Evolutionary conservation across 2,797 vertebrate genomes (phyloP).

Genomic region (Hyperoplus lanceolatus): DNA sequence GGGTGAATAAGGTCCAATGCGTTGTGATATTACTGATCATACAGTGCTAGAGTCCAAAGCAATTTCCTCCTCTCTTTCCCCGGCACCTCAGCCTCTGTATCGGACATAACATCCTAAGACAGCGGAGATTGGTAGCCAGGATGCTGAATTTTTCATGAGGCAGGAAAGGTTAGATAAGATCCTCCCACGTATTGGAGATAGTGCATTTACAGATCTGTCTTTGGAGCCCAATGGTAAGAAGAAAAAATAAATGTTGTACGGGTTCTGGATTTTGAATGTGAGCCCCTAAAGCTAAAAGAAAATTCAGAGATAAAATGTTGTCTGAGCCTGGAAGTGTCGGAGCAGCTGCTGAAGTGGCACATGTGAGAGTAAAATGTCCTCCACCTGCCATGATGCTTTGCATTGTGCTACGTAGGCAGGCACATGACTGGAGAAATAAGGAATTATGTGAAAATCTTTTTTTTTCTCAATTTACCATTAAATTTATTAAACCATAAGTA

Average conservation of each 20-base stretch:
- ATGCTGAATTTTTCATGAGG: conserved; percentile 87
- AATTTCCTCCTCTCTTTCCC: conserved; percentile 76
- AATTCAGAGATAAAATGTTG: conserved; percentile 27
- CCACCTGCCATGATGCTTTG: background rate
- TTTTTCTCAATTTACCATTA: no score
- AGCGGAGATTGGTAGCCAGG: conserved; percentile 85
- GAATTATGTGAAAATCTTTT: background rate
- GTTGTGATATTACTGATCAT: conserved; percentile 70
- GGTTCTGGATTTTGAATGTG: conserved; percentile 57
- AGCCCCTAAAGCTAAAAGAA: conserved; percentile 40
- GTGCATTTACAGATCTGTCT: conserved; percentile 74
- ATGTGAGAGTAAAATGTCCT: background rate
- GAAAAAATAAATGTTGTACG: conserved; percentile 58
- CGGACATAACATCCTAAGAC: conserved; percentile 83
- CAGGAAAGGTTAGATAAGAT: conserved; percentile 86
- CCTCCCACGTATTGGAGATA: conserved; percentile 76
- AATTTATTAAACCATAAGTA: no score
- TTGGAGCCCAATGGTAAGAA: conserved; percentile 41
- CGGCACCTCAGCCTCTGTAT: conserved; percentile 71
- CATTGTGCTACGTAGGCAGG: background rate
- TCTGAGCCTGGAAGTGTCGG: background rate
- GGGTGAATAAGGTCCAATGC: conserved; percentile 58
- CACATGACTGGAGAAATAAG: conserved; percentile 9
- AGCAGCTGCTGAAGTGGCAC: background rate
- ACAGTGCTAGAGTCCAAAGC: conserved; percentile 74